Conservation (phyloP, 2,797 vertebrate genomes). For the Coreius guichenoti region DNA sequence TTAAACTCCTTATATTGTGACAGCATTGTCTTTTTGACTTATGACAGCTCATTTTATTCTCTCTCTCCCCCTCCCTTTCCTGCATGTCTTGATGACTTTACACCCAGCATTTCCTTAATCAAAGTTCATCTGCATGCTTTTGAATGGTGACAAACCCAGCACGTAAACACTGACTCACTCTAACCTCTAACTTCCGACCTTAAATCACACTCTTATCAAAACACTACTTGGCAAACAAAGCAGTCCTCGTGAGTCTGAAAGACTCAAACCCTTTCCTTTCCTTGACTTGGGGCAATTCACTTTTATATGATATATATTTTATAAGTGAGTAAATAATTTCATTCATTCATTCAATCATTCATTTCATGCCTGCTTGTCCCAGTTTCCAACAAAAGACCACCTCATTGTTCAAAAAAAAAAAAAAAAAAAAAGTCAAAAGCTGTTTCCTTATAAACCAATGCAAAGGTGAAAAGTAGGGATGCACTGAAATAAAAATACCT, state of each 20-base stretch:
- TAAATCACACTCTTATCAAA: constrained; percentile 69
- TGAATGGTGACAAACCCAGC: constrained; percentile 67
- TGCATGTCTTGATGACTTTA: constrained; percentile 66
- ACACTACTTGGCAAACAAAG: constrained; percentile 53
- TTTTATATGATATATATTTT: not conserved
- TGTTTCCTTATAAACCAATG: not conserved
- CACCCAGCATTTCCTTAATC: constrained; percentile 54
- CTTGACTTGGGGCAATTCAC: constrained; percentile 1
- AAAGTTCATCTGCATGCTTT: constrained; percentile 58
- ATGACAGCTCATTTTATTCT: constrained; percentile 53
- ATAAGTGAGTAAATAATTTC: not conserved
- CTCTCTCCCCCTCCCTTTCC: constrained; percentile 55
- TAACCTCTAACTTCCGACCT: constrained; percentile 68
- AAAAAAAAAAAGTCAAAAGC: not conserved
- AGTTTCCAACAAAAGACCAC: not conserved
- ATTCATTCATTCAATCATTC: not conserved
- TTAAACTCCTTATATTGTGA: not conserved
- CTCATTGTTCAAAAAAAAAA: not conserved
- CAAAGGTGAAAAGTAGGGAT: not conserved
- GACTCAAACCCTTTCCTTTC: not conserved
- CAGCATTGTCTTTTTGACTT: not conserved
- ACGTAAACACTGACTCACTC: constrained; percentile 75
- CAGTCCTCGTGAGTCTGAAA: constrained; percentile 6
- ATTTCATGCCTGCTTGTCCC: not conserved
- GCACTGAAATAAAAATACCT: not conserved